Base-by-base conservation (phyloP, 2,113 vertebrate genomes). In the Hipposideros armiger region DNA sequence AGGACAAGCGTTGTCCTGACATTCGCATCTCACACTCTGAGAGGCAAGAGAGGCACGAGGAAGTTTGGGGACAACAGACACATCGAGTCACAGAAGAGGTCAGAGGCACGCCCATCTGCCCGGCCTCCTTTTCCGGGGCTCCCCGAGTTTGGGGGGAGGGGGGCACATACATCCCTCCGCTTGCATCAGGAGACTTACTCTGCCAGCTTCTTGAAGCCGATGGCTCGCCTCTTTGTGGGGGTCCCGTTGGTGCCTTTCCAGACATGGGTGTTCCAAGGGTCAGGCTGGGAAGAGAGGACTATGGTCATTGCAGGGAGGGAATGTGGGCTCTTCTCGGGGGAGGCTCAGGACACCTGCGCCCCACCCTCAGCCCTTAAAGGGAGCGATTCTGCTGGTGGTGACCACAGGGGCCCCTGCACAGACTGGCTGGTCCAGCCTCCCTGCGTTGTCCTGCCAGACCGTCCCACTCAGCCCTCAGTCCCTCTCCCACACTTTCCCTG, bases 191-290 rank as follows among this genome's bases (percentile, higher is more conserved):
- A 30, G 62, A 99, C 99, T 99, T 96, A 99, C 99, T 99, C 99
- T 83, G 99, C 99, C 78, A 99, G 98, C 97, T 99, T 99, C 98
- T 99, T 99, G 97, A 99, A 99, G 97, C 99, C 99, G 3, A 99
- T 99, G 87, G 99, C 98, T 97, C 99, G 98, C 95, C 99, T 99
- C 98, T 99, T 99, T n/a, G 99, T 99, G 32, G 99, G 99, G 0
- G 99, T 99, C 52, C 99, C 99, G 0, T 99, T 99, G 97, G 99
- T 98, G 11, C 99, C 99, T 98, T 99, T 99, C 99, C 99, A 99
- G 96, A 99, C 74, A 0, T 99, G 99, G 15, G 99, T 99, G 97
- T 99, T 99, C 99, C 99, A 99, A 8, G 99, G 99, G 95, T 99
- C 99, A 0, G 99, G 94, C 99, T 99, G 96, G 90, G 89, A 81